Percentiles rank a stretch among this genome's conserved stretches.
These are phyloP conservation scores for Clytia hemisphaerica DNA, from an alignment of 30 jellyfish, hydroid and myxozoan species.

Conservation along the genomic window DNA sequence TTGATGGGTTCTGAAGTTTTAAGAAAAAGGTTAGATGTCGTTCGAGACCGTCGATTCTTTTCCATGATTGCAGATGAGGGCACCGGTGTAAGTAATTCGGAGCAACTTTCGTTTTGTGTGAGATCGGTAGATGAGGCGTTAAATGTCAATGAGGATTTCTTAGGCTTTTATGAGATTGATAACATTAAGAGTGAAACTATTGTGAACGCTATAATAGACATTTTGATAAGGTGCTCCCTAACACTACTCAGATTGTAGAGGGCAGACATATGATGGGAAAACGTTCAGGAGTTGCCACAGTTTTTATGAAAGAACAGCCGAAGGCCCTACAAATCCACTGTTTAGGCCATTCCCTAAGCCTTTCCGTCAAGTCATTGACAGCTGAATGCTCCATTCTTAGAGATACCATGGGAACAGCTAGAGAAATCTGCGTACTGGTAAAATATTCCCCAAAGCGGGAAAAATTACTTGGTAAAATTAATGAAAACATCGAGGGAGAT, in stretches of 20 bases:
- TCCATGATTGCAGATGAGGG: slow-evolving; percentile 31
- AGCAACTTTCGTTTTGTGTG: slow-evolving; percentile 18
- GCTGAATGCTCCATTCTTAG: too few relatives aligned
- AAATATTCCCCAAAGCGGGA: slow-evolving; percentile 67
- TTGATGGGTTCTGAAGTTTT: not conserved
- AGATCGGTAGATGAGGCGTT: slow-evolving; percentile 29
- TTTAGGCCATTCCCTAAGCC: not conserved
- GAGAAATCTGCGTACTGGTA: too few relatives aligned
- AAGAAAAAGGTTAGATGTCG: not conserved
- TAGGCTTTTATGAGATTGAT: slow-evolving; percentile 16
- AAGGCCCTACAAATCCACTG: not conserved
- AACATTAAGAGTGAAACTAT: not conserved
- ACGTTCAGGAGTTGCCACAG: slow-evolving; percentile 22
- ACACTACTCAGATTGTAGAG: not conserved
- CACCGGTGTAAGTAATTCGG: slow-evolving; percentile 26
- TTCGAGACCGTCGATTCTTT: not conserved
- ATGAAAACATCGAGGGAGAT: too few relatives aligned
- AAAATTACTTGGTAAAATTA: too few relatives aligned
- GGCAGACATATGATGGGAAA: slow-evolving; percentile 21
- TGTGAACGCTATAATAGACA: slow-evolving; percentile 8
- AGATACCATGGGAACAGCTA: too few relatives aligned
- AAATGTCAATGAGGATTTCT: slow-evolving; percentile 11
- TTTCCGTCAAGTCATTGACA: too few relatives aligned
- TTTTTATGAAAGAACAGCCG: not conserved
- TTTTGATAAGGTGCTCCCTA: not conserved